Percentiles rank a stretch among this genome's conserved stretches.
phyloP scores from a whole-genome alignment of 1,140 invertebrate species.

The Acyrthosiphon pisum region DNA sequence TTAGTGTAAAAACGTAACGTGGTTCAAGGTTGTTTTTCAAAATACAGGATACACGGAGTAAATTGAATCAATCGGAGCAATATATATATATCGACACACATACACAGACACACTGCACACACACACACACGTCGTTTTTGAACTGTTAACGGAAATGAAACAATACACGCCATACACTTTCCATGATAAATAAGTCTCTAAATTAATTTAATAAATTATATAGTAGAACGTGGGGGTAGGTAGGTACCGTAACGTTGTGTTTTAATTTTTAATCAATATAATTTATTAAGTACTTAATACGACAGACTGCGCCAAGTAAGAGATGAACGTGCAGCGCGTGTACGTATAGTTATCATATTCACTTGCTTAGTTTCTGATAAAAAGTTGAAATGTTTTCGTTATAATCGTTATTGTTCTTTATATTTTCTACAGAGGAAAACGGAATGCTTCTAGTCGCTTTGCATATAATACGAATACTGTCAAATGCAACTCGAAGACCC shows the following conservation, averaged over 20 bases:
- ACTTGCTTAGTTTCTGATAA: background rate
- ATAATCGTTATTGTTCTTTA: no score
- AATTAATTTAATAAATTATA: conserved; percentile 4
- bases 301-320: background rate
- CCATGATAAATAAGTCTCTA: background rate
- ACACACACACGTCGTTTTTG: background rate
- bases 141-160: conserved; percentile 6
- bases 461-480: background rate
- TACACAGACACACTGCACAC: background rate
- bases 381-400: background rate
- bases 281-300: background rate
- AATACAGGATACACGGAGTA: conserved; percentile 18
- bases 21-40: conserved; percentile 7
- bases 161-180: background rate
- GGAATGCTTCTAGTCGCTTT: background rate
- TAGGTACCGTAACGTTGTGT: background rate
- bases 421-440: background rate
- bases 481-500: background rate
- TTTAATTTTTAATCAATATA: background rate
- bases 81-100: background rate
- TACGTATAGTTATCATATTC: background rate
- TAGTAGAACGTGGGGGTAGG: background rate
- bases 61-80: conserved; percentile 7
- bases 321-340: no score
- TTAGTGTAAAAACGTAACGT: background rate